A percentile compares a stretch with the other conserved stretches of the same genome.
These are phyloP conservation scores for Xylocampa areola DNA, from an alignment of 2,888 invertebrate species.

Conservation along the genomic window DNA sequence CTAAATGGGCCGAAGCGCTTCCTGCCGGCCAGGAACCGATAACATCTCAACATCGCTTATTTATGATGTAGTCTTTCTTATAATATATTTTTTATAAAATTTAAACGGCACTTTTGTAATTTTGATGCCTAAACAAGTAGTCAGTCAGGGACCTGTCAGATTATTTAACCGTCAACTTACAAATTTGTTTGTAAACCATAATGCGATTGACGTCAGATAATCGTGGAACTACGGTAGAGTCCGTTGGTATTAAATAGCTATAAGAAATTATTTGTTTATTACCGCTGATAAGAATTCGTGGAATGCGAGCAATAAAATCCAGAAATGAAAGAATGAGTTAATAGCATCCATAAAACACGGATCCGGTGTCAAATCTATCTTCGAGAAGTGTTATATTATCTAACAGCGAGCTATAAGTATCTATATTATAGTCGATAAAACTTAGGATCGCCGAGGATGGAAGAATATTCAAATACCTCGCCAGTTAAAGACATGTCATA, in stretches of 20 bases:
- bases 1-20: constrained; percentile 89
- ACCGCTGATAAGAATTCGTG: constrained; percentile 64
- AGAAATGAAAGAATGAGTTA: constrained; percentile 79
- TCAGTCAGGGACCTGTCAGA: constrained; percentile 78
- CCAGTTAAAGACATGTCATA: constrained; percentile 79
- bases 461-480: constrained; percentile 70
- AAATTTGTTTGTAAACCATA: constrained; percentile 69
- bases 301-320: constrained; percentile 71
- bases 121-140: constrained; percentile 81
- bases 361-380: constrained; percentile 74
- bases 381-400: constrained; percentile 69
- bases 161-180: constrained; percentile 75
- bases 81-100: constrained; percentile 67
- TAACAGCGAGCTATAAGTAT: constrained; percentile 75
- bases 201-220: constrained; percentile 22
- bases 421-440: constrained; percentile 83
- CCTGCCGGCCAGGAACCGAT: constrained; percentile 83
- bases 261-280: constrained; percentile 52
- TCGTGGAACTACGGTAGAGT: constrained; percentile 1
- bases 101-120: constrained; percentile 83
- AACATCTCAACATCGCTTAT: constrained; percentile 85
- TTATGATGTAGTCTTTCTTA: constrained; percentile 81
- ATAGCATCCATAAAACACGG: constrained; percentile 77
- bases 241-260: constrained; percentile 6
- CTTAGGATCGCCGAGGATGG: constrained; percentile 58